Percentiles rank a stretch among this genome's conserved stretches.
phyloP scores from a whole-genome alignment of 2,113 vertebrate species.

The Pelobates fuscus region DNA sequence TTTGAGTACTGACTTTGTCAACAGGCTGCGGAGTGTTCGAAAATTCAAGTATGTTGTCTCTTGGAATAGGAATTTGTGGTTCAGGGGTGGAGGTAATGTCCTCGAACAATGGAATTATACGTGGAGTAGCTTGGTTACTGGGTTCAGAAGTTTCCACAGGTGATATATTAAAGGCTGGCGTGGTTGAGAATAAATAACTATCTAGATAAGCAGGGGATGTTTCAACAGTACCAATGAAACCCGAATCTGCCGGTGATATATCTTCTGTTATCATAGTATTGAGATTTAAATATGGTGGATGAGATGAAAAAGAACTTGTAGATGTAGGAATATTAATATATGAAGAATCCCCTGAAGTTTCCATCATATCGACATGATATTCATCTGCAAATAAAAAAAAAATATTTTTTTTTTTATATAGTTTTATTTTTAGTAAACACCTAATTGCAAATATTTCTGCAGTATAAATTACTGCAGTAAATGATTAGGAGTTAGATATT shows the following conservation, averaged over 20 bases:
- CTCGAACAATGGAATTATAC: neutral
- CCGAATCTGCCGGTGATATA: neutral
- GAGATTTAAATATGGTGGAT: neutral
- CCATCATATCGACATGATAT: slow-evolving; percentile 52
- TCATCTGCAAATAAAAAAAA: slow-evolving; percentile 54
- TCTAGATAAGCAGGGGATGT: slow-evolving; percentile 50
- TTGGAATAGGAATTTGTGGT: neutral
- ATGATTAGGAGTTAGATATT: no score
- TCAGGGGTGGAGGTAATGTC: neutral
- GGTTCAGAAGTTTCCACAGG: slow-evolving; percentile 19
- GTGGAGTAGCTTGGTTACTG: neutral
- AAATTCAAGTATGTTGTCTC: neutral
- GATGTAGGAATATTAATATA: slow-evolving; percentile 25
- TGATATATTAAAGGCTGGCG: slow-evolving; percentile 34
- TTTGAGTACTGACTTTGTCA: neutral
- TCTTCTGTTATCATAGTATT: neutral
- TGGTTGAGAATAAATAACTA: slow-evolving; percentile 32
- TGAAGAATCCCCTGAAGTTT: slow-evolving; percentile 56
- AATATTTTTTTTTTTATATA: no score
- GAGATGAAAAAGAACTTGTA: neutral
- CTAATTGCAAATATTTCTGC: no score
- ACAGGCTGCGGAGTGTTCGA: neutral
- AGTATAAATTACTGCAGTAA: no score
- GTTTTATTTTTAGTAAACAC: no score
- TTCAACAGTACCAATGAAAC: slow-evolving; percentile 15